Evolutionary conservation across 2,888 invertebrate species (phyloP), one percentile per base, ranked within the genome.

Genomic region (Elmis aenea): DNA sequence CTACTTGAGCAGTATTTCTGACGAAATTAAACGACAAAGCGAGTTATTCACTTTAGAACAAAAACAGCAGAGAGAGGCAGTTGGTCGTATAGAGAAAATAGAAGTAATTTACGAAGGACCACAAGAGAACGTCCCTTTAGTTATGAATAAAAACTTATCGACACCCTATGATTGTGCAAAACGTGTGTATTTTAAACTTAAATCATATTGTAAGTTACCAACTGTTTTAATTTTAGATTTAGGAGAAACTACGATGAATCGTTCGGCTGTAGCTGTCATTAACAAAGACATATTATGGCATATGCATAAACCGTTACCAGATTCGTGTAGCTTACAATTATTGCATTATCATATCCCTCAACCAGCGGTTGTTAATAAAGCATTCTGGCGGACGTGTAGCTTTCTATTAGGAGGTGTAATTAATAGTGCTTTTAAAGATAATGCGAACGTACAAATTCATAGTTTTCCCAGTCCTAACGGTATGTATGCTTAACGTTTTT

Each of bases 381-480:
- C 88, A 0, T 96, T 93, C 66, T 97, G 96, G 96, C 73, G 94
- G 33, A 85, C 88, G 0, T 92, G 95, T 62, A 91, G 93, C 0
- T 81, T 95, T 54, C 69, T 94, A 50, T 69, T 97, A 3, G 96
- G 96, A 0, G 83, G 86, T 5, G 79, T 85, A 1, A 73, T 85
- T 0, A 78, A 82, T 13, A 72, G 73, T 2, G 80, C 85, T 0
- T 95, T 97, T 64, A 91, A 87, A 61, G 81, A 88, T 26, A 70
- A 79, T 2, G 74, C 88, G 8, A 69, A 76, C 2, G 76, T 94
- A 0, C 75, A 81, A 43, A 69, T 96, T 13, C 92, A 95, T 62
- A 93, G 94, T 65, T 96, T 95, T 65, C 93, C 94, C 0, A 77
- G 81, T 38, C 91, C 95, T 3, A 83, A 85, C 58, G 81, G 90